phyloP scores from a whole-genome alignment of 2,797 vertebrate species.

The Otus scops region DNA sequence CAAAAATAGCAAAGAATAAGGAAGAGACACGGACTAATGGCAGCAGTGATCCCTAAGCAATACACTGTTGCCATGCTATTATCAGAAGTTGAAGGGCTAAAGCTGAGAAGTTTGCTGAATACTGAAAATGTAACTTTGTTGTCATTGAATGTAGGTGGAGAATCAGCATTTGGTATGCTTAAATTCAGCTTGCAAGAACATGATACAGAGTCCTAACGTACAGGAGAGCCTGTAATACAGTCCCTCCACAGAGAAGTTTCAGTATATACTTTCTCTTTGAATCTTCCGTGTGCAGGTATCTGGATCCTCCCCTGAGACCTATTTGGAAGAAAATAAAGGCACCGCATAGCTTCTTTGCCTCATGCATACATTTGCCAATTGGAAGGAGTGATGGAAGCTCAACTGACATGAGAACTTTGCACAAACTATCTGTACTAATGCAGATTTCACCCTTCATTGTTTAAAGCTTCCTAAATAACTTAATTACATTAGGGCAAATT shows the following conservation, averaged over 20 bases:
- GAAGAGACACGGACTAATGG: background rate
- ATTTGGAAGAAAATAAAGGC: background rate
- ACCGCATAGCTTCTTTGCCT: background rate
- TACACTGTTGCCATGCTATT: background rate
- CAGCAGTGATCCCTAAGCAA: background rate
- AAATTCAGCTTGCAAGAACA: background rate
- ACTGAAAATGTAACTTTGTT: background rate
- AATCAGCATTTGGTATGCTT: background rate
- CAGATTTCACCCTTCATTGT: background rate
- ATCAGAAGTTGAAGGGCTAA: background rate
- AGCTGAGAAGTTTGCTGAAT: background rate
- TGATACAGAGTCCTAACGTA: background rate
- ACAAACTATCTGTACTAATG: background rate
- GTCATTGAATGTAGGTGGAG: background rate
- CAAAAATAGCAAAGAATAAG: conserved; percentile 2
- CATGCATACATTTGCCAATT: background rate
- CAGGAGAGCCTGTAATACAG: background rate
- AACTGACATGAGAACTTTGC: background rate
- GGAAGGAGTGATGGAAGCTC: background rate
- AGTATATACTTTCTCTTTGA: background rate
- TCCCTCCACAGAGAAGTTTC: background rate
- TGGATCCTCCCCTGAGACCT: background rate
- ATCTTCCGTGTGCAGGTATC: background rate
- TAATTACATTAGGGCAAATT: background rate
- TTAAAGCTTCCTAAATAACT: background rate